Evolutionary conservation across 2,113 vertebrate genomes (phyloP).

Genomic region (Platycercus adscitus): DNA sequence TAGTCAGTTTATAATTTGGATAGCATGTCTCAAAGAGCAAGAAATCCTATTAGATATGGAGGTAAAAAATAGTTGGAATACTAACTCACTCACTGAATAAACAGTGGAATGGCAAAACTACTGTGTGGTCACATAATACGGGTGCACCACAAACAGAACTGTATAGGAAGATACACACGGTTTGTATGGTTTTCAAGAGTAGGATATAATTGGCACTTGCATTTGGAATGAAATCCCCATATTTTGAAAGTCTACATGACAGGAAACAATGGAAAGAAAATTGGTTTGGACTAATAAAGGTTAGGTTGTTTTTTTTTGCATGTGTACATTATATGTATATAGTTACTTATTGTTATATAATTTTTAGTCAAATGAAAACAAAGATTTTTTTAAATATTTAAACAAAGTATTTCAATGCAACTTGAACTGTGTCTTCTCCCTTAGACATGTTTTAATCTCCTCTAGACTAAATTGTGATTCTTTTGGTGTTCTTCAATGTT

Average conservation of each 20-base stretch:
- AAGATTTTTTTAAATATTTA: not conserved
- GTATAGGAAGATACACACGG: not conserved
- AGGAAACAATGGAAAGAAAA: not conserved
- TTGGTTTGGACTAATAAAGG: not conserved
- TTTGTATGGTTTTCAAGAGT: not conserved
- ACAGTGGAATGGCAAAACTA: not conserved
- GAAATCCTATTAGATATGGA: not conserved
- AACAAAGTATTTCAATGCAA: not conserved
- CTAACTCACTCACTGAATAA: not conserved
- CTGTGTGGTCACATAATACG: not conserved
- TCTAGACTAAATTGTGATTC: not conserved
- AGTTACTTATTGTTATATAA: not conserved
- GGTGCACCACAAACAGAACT: not conserved
- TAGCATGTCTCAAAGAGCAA: not conserved
- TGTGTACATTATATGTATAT: not conserved
- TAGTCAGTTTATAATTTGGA: not conserved
- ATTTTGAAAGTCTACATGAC: not conserved
- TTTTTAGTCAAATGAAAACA: not conserved
- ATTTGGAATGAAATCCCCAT: not conserved
- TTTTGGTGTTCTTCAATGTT: not conserved
- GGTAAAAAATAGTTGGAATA: not conserved
- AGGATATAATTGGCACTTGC: not conserved
- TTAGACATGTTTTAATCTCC: not conserved
- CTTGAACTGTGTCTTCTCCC: not conserved
- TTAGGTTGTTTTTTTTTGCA: not conserved